Evolutionary conservation across 2,888 invertebrate species (phyloP).

Genomic region (Azorinus chamasolen): DNA sequence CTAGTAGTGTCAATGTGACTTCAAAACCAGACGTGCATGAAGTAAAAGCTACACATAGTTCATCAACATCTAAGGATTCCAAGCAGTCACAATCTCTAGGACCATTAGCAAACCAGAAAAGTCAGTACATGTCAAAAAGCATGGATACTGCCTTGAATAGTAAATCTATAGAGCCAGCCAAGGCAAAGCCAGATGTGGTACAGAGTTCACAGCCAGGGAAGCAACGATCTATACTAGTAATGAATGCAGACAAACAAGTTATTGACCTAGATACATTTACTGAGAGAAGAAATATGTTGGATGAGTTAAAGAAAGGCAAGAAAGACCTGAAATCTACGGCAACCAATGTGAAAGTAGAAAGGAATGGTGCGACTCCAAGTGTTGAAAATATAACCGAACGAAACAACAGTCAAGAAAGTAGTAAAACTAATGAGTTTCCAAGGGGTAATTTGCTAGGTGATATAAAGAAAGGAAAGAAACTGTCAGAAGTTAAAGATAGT

Average conservation of each 20-base stretch:
- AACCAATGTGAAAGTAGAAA: not conserved
- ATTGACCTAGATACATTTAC: conserved; percentile 62
- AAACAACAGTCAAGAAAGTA: conserved; percentile 13
- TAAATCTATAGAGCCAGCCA: not conserved
- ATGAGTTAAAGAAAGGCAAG: conserved; percentile 64
- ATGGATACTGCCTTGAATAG: conserved; percentile 35
- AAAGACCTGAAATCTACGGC: conserved; percentile 57
- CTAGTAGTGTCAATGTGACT: no score
- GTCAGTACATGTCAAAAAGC: conserved; percentile 49
- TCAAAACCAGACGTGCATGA: no score
- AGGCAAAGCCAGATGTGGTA: conserved; percentile 24
- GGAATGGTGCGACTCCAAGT: conserved; percentile 3
- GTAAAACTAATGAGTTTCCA: not conserved
- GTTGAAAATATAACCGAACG: conserved; percentile 27
- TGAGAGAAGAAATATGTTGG: conserved; percentile 58
- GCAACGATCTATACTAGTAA: conserved; percentile 33
- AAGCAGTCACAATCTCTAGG: conserved; percentile 21
- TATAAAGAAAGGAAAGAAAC: conserved; percentile 51
- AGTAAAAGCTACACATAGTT: no score
- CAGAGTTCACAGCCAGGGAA: conserved; percentile 1
- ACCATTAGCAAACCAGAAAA: conserved; percentile 48
- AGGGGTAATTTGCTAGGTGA: conserved; percentile 16
- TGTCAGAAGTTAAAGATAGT: conserved; percentile 34
- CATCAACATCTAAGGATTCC: no score
- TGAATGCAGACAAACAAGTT: conserved; percentile 58